Evolutionary conservation across 37 sponge, comb jelly and placozoan genomes (phyloP).

Genomic region (Tethya wilhelma): DNA sequence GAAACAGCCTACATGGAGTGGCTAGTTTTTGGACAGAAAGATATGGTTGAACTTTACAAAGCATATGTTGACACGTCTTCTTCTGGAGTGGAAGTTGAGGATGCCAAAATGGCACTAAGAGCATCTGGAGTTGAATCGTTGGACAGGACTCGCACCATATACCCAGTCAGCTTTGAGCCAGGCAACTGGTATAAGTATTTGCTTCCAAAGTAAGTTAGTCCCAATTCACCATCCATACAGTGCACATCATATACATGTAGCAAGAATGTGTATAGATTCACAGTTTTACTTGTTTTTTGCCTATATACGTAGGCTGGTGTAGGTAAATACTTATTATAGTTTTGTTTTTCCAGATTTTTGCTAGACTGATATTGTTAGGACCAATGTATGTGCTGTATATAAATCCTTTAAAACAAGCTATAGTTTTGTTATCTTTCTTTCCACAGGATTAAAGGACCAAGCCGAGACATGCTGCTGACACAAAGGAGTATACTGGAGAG

Average conservation of each 20-base stretch:
- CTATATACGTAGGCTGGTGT: too few relatives aligned
- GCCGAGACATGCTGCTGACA: conserved; percentile 33
- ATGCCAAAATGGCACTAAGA: conserved; percentile 39
- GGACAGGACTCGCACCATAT: conserved; percentile 47
- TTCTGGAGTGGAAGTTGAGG: conserved; percentile 36
- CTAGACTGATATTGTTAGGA: too few relatives aligned
- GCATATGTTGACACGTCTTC: conserved; percentile 36
- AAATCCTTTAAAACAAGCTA: background rate
- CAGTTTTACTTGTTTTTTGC: too few relatives aligned
- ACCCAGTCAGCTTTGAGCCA: conserved; percentile 53
- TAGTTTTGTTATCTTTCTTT: background rate
- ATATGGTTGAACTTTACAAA: conserved; percentile 36
- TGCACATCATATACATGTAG: background rate
- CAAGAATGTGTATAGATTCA: background rate
- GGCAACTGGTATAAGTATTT: conserved; percentile 53
- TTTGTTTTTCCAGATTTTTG: too few relatives aligned
- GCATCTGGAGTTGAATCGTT: conserved; percentile 42
- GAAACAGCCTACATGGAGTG: conserved; percentile 52
- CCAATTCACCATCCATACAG: background rate
- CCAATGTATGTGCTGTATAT: too few relatives aligned
- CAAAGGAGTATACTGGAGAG: conserved; percentile 21
- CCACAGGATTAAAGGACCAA: background rate
- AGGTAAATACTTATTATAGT: too few relatives aligned
- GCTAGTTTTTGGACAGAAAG: conserved; percentile 59
- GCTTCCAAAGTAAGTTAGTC: conserved; percentile 16